A percentile compares a stretch with the other conserved stretches of the same genome.
phyloP scores from a whole-genome alignment of 2,113 vertebrate species.

The Chaetorhynchus papuensis region DNA sequence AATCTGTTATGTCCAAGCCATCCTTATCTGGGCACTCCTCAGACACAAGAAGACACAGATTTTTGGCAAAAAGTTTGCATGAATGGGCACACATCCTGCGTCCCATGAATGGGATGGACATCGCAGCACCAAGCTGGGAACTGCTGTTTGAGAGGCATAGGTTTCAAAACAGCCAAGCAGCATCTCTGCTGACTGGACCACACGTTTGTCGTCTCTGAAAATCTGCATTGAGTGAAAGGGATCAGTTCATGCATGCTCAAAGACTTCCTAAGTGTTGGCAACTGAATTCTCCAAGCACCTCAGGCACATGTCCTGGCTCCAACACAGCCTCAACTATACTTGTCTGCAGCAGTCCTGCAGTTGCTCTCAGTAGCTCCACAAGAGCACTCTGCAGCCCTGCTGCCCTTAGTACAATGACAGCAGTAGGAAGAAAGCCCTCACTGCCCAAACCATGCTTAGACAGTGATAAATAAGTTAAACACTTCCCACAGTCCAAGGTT shows the following conservation, averaged over 20 bases:
- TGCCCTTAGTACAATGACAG: not conserved
- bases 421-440: not conserved
- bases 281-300: not conserved
- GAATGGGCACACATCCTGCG: accelerated
- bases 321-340: not conserved
- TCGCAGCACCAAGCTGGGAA: not conserved
- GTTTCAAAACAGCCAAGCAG: not conserved
- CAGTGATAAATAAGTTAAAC: not conserved
- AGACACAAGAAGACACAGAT: not conserved
- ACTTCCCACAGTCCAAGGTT: not conserved
- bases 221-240: not conserved
- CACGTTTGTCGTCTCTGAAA: not conserved
- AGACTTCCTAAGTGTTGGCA: not conserved
- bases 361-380: not conserved
- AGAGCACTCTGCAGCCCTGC: not conserved
- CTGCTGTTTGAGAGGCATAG: not conserved
- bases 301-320: not conserved
- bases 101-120: not conserved
- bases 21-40: not conserved
- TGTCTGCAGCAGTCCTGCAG: not conserved
- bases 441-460: not conserved
- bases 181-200: not conserved
- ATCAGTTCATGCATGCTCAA: not conserved
- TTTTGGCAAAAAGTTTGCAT: accelerated
- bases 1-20: not conserved